Conservation (phyloP, 2,113 vertebrate genomes). For the Otolemur garnettii region DNA sequence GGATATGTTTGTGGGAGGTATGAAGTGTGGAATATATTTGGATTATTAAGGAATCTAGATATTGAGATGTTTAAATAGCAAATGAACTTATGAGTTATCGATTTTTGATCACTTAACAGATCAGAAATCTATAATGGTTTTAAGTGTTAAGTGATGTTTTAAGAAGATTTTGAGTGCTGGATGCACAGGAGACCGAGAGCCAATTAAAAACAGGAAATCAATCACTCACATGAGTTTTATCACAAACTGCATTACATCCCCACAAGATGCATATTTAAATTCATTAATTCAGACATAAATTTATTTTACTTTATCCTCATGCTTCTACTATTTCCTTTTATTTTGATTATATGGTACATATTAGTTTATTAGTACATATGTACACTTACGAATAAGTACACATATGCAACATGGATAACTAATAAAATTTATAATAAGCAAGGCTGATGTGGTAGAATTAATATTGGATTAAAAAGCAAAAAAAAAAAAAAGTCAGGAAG, state of each 20-base stretch:
- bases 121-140: too few species aligned
- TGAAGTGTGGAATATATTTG: neutral
- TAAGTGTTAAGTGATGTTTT: neutral
- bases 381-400: neutral
- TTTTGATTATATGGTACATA: neutral
- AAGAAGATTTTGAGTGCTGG: neutral
- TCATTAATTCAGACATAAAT: neutral
- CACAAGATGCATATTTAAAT: neutral
- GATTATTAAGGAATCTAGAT: neutral
- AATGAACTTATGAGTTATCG: neutral
- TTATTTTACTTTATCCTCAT: neutral
- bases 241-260: neutral
- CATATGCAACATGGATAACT: neutral
- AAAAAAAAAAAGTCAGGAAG: neutral
- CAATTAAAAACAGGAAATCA: neutral
- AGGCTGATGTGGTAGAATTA: neutral
- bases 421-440: neutral
- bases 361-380: neutral
- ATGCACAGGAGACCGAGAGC: neutral
- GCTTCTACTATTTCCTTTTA: neutral
- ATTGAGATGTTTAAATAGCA: neutral
- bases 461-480: neutral
- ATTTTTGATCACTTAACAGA: neutral
- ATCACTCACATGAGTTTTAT: constrained; percentile 18
- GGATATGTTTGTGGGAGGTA: neutral